Conservation (phyloP, 2,888 invertebrate genomes). For the Chalcosyrphus nemorum region DNA sequence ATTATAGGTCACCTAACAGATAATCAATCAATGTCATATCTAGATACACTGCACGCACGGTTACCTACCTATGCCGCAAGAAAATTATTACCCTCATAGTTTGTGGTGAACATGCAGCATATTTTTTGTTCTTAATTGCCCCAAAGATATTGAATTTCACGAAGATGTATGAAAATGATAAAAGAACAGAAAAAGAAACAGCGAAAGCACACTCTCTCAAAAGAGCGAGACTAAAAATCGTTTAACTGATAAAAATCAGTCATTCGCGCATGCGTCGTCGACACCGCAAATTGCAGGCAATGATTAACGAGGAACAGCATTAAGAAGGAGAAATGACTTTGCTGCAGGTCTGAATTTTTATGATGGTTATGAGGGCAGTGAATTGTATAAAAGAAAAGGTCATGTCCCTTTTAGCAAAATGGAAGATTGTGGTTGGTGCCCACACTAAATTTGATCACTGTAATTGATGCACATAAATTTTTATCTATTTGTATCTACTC, state of each 20-base stretch:
- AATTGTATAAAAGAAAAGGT: conserved; percentile 29
- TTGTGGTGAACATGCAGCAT: conserved; percentile 24
- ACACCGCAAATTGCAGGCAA: conserved; percentile 50
- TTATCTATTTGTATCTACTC: too few species aligned
- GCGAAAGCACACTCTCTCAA: background rate
- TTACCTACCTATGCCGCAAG: too few species aligned
- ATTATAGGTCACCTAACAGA: conserved; percentile 48
- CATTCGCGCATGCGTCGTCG: conserved; percentile 68
- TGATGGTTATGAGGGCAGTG: conserved; percentile 15
- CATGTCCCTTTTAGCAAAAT: too few species aligned
- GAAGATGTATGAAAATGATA: conserved; percentile 34
- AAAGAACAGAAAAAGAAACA: background rate
- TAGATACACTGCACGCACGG: background rate
- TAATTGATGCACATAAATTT: too few species aligned
- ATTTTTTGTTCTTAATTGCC: conserved; percentile 38
- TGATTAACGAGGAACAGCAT: conserved; percentile 61
- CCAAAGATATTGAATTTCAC: conserved; percentile 57
- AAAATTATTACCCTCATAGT: conserved; percentile 54
- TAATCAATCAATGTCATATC: conserved; percentile 65
- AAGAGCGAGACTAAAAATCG: conserved; percentile 12
- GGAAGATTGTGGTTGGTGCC: background rate
- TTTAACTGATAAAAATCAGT: conserved; percentile 70
- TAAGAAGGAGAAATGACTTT: conserved; percentile 36
- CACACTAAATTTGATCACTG: background rate
- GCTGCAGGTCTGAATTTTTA: background rate